These are phyloP conservation scores for Zaprionus vittiger DNA, from an alignment of 1,140 invertebrate genomes.

Conservation along the genomic window DNA sequence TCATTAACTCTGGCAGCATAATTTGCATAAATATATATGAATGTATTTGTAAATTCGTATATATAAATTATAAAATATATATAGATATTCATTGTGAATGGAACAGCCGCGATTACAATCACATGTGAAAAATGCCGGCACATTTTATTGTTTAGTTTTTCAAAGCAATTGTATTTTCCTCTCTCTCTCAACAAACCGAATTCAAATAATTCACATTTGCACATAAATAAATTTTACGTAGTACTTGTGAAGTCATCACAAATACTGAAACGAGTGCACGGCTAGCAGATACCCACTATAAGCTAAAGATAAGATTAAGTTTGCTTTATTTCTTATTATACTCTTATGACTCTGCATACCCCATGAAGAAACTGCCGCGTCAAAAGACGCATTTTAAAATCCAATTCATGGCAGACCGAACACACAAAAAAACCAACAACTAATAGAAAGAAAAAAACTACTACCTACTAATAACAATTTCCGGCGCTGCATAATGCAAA, in stretches of 20 bases:
- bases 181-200: slow-evolving; percentile 27
- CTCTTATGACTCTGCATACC: not conserved
- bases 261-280: not conserved
- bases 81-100: slow-evolving; percentile 25
- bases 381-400: slow-evolving; percentile 77
- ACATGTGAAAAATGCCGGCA: slow-evolving; percentile 66
- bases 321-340: not conserved
- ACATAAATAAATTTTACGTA: slow-evolving; percentile 76
- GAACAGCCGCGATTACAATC: slow-evolving; percentile 56
- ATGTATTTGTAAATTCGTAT: slow-evolving; percentile 39
- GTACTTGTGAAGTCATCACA: slow-evolving; percentile 45
- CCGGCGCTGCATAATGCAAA: slow-evolving; percentile 78
- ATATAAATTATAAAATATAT: slow-evolving; percentile 45
- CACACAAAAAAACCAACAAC: slow-evolving; percentile 26
- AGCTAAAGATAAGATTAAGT: not conserved
- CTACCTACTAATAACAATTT: slow-evolving; percentile 78
- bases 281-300: not conserved
- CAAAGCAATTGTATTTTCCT: slow-evolving; percentile 28
- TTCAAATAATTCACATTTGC: slow-evolving; percentile 67
- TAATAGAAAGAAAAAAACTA: slow-evolving; percentile 33
- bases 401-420: slow-evolving; percentile 66
- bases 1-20: slow-evolving; percentile 62
- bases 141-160: slow-evolving; percentile 72
- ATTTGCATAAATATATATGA: slow-evolving; percentile 64
- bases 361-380: slow-evolving; percentile 52